phyloP scores from a whole-genome alignment of 1,140 invertebrate species.

The Caenorhabditis latens region DNA sequence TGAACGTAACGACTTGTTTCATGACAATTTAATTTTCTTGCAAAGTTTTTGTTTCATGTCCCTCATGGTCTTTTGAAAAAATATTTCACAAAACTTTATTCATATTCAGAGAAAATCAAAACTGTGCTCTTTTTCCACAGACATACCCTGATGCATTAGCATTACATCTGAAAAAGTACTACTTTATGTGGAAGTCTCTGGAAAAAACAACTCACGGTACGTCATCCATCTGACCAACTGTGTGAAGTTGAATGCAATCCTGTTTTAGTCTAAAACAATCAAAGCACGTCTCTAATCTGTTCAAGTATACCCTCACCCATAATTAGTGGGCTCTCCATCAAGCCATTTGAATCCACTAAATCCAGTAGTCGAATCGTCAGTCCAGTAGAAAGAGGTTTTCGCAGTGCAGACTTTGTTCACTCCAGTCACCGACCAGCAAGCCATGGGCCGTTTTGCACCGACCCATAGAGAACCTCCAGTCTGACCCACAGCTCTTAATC shows the following conservation, averaged over 20 bases:
- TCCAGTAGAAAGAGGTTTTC: neutral
- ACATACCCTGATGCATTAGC: neutral
- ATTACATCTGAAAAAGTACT: neutral
- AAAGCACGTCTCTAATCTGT: too few relatives aligned
- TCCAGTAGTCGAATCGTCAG: neutral
- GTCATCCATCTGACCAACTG: neutral
- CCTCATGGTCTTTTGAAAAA: too few relatives aligned
- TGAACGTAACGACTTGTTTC: too few relatives aligned
- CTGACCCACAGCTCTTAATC: neutral
- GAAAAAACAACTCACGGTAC: neutral
- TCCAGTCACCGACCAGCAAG: neutral
- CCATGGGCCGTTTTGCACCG: neutral
- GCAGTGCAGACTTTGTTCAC: neutral
- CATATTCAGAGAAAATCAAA: neutral
- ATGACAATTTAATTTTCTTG: too few relatives aligned
- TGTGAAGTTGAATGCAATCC: neutral
- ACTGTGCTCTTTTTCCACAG: neutral
- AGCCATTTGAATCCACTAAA: neutral
- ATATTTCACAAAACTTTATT: too few relatives aligned
- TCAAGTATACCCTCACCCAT: neutral
- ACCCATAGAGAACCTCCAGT: neutral
- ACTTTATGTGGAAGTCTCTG: neutral
- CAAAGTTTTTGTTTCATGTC: too few relatives aligned
- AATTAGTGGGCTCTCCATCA: neutral
- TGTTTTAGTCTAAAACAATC: too few relatives aligned